Evolutionary conservation across 2,113 vertebrate genomes (phyloP).

Genomic region (Eulemur rufifrons): DNA sequence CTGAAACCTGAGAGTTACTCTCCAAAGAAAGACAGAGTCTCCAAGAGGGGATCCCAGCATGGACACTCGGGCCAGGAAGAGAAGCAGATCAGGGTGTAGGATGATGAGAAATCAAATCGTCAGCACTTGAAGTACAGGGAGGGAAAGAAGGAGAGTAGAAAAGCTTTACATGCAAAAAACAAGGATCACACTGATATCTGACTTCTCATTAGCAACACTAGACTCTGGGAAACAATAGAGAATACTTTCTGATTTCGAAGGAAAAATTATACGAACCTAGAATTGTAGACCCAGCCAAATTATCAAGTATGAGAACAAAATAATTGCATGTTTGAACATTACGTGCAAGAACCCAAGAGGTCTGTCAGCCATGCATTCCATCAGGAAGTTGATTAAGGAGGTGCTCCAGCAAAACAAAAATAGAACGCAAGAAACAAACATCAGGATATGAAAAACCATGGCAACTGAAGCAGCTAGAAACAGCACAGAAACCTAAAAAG

Average conservation of each 20-base stretch:
- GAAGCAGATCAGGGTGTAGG: neutral
- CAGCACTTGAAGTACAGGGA: neutral
- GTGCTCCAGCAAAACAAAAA: neutral
- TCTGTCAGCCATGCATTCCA: neutral
- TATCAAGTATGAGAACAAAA: neutral
- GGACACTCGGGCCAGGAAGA: neutral
- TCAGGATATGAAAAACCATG: neutral
- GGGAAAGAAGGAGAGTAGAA: rapidly evolving
- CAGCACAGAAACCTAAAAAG: neutral
- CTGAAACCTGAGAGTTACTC: neutral
- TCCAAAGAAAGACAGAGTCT: neutral
- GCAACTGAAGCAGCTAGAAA: neutral
- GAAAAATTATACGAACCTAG: neutral
- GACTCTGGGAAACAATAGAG: neutral
- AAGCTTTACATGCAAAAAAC: neutral
- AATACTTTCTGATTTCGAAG: neutral
- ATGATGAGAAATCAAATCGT: neutral
- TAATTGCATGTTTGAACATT: neutral
- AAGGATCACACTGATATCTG: neutral
- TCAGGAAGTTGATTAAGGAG: neutral
- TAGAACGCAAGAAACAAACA: neutral
- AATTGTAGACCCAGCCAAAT: neutral
- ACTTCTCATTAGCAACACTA: neutral
- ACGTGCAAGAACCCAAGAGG: neutral
- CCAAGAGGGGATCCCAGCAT: neutral